Evolutionary conservation across 2,888 invertebrate genomes (phyloP).

Genomic region (Diplazon laetatorius): DNA sequence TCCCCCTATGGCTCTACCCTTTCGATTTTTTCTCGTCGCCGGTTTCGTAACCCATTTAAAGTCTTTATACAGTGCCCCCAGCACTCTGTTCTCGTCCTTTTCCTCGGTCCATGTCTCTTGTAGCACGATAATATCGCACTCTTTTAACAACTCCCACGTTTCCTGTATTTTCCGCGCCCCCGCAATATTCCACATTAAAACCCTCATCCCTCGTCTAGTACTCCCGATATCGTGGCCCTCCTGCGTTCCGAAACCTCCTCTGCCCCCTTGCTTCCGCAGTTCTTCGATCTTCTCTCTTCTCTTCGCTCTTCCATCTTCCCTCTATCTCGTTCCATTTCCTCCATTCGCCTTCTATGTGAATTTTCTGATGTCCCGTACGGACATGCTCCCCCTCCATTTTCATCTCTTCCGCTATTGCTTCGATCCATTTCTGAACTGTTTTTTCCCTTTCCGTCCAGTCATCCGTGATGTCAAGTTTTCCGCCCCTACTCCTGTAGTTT

Average conservation of each 20-base stretch:
- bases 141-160: constrained; percentile 21
- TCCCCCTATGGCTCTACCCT: constrained; percentile 46
- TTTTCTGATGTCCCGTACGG: constrained; percentile 33
- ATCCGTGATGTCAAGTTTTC: constrained; percentile 6
- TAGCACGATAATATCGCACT: constrained; percentile 9
- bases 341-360: constrained; percentile 13
- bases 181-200: constrained; percentile 39
- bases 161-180: constrained; percentile 37
- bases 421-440: constrained; percentile 16
- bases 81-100: constrained; percentile 32
- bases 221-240: not conserved
- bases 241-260: constrained; percentile 1
- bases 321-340: constrained; percentile 12
- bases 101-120: constrained; percentile 44
- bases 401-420: constrained; percentile 14
- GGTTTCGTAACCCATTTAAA: constrained; percentile 43
- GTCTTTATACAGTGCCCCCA: constrained; percentile 17
- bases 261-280: not conserved
- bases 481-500: constrained; percentile 14
- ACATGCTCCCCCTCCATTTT: constrained; percentile 1
- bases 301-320: constrained; percentile 2
- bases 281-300: not conserved
- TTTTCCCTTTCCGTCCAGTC: constrained; percentile 23
- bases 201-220: not conserved
- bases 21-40: constrained; percentile 44